These are phyloP conservation scores for Macroramphosus scolopax DNA, from an alignment of 2,797 vertebrate species.

Conservation along the genomic window DNA sequence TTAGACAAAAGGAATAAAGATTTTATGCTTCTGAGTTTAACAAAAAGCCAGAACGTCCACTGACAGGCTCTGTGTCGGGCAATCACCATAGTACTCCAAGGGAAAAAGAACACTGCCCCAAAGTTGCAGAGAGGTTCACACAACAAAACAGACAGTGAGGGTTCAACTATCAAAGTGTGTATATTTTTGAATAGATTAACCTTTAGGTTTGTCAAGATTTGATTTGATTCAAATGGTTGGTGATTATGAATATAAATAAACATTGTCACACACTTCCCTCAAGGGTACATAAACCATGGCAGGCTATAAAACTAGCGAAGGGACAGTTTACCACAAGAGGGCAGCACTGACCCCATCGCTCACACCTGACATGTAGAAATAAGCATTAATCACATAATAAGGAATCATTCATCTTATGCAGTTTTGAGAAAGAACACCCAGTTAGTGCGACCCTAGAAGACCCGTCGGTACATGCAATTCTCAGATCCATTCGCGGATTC, in stretches of 20 bases:
- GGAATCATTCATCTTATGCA: conserved; percentile 1
- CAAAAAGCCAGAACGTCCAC: conserved; percentile 10
- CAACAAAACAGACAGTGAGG: conserved; percentile 9
- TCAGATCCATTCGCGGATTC: conserved; percentile 57
- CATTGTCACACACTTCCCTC: neutral
- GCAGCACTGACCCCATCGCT: conserved; percentile 14
- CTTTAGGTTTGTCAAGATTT: neutral
- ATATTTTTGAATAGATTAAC: neutral
- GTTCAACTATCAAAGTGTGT: too few species aligned
- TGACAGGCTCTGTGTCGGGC: conserved; percentile 15
- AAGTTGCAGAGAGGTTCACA: conserved; percentile 12
- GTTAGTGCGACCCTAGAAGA: conserved; percentile 3
- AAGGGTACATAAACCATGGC: neutral
- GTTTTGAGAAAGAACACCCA: conserved; percentile 6
- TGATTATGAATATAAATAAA: too few species aligned
- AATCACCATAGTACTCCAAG: conserved; percentile 21
- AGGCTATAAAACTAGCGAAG: conserved; percentile 2
- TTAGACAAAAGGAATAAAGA: conserved; percentile 25
- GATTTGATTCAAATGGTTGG: too few species aligned
- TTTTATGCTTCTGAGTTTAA: neutral
- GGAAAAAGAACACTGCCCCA: conserved; percentile 4
- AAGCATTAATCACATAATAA: conserved; percentile 2
- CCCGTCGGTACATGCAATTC: conserved; percentile 26
- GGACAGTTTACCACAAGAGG: conserved; percentile 11
- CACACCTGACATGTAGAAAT: conserved; percentile 16